phyloP scores from a whole-genome alignment of 2,113 vertebrate genomes.

The Leptosomus discolor region DNA sequence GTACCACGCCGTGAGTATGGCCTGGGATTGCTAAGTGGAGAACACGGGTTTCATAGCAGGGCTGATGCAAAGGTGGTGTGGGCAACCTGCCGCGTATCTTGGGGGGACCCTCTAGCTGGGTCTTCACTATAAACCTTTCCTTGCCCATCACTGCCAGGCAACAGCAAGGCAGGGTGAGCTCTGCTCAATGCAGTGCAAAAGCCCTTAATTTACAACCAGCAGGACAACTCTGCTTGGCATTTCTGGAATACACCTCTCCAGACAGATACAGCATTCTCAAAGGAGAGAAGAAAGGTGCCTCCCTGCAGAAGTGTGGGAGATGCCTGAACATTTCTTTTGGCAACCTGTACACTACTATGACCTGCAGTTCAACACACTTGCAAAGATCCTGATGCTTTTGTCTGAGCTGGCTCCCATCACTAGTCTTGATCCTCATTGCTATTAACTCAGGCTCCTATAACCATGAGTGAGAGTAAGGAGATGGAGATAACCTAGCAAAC shows the following conservation, averaged over 20 bases:
- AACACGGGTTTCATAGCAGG: background rate
- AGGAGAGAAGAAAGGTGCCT: background rate
- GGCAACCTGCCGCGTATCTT: background rate
- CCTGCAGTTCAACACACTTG: background rate
- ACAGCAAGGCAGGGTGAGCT: background rate
- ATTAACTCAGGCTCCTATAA: background rate
- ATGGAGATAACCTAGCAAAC: background rate
- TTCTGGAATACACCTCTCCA: background rate
- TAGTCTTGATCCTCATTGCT: background rate
- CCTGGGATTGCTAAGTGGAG: background rate
- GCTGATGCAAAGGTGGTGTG: background rate
- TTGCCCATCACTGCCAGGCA: background rate
- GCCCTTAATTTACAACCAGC: background rate
- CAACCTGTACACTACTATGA: background rate
- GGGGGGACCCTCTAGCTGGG: background rate
- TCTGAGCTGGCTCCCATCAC: background rate
- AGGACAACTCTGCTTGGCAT: background rate
- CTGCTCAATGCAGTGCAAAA: background rate
- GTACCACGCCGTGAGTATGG: background rate
- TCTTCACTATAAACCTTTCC: background rate
- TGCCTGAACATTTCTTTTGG: background rate
- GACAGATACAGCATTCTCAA: background rate
- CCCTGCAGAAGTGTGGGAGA: background rate
- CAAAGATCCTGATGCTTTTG: background rate
- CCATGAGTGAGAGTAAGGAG: background rate